These are phyloP conservation scores for Plectropomus leopardus DNA, from an alignment of 2,113 vertebrate species.

Conservation along the genomic window DNA sequence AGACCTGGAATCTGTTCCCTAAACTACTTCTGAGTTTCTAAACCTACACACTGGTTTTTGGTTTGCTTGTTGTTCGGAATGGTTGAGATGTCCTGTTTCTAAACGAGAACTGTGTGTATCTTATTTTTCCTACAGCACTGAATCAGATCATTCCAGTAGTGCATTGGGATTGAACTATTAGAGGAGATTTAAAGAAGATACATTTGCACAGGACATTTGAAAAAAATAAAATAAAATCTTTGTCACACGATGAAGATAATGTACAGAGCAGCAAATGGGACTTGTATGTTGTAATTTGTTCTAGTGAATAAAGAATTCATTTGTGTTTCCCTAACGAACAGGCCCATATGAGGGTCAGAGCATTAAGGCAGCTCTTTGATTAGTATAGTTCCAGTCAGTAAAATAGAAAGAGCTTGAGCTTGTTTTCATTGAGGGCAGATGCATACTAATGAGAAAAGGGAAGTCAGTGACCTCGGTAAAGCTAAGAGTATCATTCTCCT, in stretches of 20 bases:
- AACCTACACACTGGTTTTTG: no score
- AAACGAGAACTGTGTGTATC: no score
- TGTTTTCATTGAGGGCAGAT: neutral
- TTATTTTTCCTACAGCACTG: no score
- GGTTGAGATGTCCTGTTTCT: no score
- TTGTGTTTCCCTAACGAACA: constrained; percentile 10
- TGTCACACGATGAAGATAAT: neutral
- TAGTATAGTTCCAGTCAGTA: neutral
- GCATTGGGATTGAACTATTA: neutral
- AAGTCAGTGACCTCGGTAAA: neutral
- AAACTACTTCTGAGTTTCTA: no score
- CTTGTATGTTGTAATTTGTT: constrained; percentile 38
- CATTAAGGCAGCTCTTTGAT: constrained; percentile 28
- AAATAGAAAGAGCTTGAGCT: neutral
- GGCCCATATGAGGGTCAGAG: constrained; percentile 33
- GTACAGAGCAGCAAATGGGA: constrained; percentile 38
- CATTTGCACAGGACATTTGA: no score
- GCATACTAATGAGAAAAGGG: neutral
- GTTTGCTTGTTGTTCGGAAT: no score
- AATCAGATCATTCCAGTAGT: neutral
- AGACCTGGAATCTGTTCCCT: no score
- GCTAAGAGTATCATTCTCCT: neutral
- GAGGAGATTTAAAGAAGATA: neutral
- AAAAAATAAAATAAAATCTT: neutral
- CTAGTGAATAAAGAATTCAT: no score